Conservation (phyloP, 2,113 vertebrate genomes). For the Taurulus bubalis region DNA sequence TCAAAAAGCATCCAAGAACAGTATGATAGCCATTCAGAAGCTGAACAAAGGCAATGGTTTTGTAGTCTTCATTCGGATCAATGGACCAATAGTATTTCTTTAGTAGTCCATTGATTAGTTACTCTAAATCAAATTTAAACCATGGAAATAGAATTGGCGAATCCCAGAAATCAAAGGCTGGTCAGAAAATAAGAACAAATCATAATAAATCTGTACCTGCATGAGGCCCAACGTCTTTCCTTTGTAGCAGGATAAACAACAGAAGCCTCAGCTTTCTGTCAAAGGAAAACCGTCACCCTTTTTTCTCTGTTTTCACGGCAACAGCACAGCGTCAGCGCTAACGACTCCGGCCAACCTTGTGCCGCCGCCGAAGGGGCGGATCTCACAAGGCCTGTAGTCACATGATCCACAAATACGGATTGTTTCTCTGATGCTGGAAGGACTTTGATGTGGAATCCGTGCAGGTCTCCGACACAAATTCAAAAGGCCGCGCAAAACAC, state of each 20-base stretch:
- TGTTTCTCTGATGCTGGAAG: not conserved
- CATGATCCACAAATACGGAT: slow-evolving; percentile 15
- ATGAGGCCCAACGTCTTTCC: not conserved
- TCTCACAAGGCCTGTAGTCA: not conserved
- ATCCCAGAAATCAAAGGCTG: not conserved
- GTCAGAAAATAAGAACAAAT: not conserved
- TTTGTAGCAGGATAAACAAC: not conserved
- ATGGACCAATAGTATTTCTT: not conserved
- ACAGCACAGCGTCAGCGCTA: slow-evolving; percentile 27
- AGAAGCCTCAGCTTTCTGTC: slow-evolving; percentile 1
- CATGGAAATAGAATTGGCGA: not conserved
- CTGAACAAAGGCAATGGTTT: not conserved
- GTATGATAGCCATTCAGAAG: not conserved
- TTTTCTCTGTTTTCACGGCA: not conserved
- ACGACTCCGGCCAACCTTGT: slow-evolving; percentile 12
- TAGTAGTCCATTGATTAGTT: not conserved
- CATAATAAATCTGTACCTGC: not conserved
- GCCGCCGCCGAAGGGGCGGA: not conserved
- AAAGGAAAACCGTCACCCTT: slow-evolving; percentile 10
- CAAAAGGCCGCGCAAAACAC: not conserved
- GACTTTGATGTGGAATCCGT: slow-evolving; percentile 12
- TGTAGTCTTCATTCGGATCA: not conserved
- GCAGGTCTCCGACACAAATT: slow-evolving; percentile 1
- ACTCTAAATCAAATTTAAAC: not conserved
- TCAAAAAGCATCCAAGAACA: not conserved